Evolutionary conservation across 2,888 invertebrate species (phyloP).

Genomic region (Chouioia cunea): DNA sequence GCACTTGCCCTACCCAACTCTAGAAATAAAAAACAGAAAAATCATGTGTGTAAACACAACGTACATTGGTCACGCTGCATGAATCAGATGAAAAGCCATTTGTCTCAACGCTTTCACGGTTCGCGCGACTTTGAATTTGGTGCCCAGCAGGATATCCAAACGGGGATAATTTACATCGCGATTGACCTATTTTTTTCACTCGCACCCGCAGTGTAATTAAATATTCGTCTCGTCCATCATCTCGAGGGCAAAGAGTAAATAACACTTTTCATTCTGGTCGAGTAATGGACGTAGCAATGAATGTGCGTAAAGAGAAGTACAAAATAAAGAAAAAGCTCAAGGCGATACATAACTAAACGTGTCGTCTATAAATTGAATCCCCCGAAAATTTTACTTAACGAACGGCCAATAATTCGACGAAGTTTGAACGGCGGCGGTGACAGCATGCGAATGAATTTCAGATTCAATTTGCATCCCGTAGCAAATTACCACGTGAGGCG

Average conservation of each 20-base stretch:
- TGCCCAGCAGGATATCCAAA: conserved; percentile 14
- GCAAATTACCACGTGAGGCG: conserved; percentile 51
- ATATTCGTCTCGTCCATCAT: no score
- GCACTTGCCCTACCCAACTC: no score
- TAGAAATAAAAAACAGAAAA: no score
- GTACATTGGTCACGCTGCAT: conserved; percentile 30
- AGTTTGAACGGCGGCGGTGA: not conserved
- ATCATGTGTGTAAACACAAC: not conserved
- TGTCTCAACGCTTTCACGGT: conserved; percentile 37
- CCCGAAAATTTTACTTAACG: conserved; percentile 4
- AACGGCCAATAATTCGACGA: not conserved
- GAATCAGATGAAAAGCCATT: conserved; percentile 27
- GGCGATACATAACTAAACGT: conserved; percentile 6
- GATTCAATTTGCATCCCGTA: conserved; percentile 48
- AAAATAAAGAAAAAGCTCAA: no score
- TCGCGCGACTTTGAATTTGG: conserved; percentile 33
- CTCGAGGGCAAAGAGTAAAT: no score
- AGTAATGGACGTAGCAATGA: no score
- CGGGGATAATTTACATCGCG: not conserved
- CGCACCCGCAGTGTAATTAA: no score
- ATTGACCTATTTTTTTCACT: no score
- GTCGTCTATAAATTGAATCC: conserved; percentile 12
- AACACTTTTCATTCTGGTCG: no score
- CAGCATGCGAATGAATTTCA: conserved; percentile 33
- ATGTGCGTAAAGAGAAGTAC: no score